Conservation (phyloP, 2,888 invertebrate species). For the Microctonus brassicae region DNA sequence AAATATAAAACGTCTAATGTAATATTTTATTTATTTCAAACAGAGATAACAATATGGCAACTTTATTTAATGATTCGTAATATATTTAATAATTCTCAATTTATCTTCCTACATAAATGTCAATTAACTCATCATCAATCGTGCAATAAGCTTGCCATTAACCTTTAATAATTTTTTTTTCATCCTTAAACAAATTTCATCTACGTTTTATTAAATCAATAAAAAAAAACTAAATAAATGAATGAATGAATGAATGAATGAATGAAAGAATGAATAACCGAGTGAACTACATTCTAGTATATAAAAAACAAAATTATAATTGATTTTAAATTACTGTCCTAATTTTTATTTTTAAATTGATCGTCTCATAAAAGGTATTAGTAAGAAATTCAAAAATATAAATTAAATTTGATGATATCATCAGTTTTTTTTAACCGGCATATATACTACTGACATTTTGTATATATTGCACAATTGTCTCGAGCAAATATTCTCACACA, state of each 20-base stretch:
- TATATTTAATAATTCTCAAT: not conserved
- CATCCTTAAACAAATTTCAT: too few relatives aligned
- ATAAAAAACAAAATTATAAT: not conserved
- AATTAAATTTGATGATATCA: slow-evolving; percentile 30
- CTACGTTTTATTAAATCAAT: too few relatives aligned
- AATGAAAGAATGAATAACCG: not conserved
- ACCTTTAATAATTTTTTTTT: not conserved
- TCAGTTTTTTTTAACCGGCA: slow-evolving; percentile 3
- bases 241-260: too few relatives aligned
- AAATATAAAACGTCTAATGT: not conserved
- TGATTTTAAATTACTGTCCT: not conserved
- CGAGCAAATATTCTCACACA: not conserved
- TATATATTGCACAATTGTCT: slow-evolving; percentile 24
- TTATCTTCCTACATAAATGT: slow-evolving; percentile 34
- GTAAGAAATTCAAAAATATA: not conserved
- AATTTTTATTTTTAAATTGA: slow-evolving; percentile 1
- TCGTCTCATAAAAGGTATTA: not conserved
- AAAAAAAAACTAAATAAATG: too few relatives aligned
- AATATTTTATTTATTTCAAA: slow-evolving; percentile 38
- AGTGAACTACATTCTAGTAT: not conserved
- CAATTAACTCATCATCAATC: slow-evolving; percentile 25
- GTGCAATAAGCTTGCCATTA: not conserved
- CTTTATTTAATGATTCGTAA: slow-evolving; percentile 19
- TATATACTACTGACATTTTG: slow-evolving; percentile 32
- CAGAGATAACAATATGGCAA: slow-evolving; percentile 33